These are phyloP conservation scores for Thymelicus lineola DNA, from an alignment of 2,888 invertebrate genomes.

Conservation along the genomic window DNA sequence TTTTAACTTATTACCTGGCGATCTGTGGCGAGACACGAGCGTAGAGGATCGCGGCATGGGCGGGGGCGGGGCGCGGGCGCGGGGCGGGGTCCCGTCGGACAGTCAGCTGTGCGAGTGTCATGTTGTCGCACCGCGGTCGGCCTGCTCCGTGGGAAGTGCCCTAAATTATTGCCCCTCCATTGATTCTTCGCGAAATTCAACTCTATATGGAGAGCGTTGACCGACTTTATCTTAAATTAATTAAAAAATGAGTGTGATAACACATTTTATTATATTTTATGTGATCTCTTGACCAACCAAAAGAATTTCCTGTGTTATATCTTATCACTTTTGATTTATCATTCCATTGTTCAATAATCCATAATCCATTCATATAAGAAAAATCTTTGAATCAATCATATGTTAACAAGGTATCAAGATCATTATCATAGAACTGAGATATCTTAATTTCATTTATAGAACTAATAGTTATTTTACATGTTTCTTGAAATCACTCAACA, in stretches of 20 bases:
- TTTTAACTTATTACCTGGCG: slow-evolving; percentile 53
- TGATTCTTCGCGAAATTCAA: slow-evolving; percentile 56
- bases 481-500: not conserved
- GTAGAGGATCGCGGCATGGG: slow-evolving; percentile 47
- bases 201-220: slow-evolving; percentile 46
- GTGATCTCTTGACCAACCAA: not conserved
- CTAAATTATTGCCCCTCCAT: slow-evolving; percentile 70
- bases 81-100: slow-evolving; percentile 65
- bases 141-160: slow-evolving; percentile 74
- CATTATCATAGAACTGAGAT: slow-evolving; percentile 3
- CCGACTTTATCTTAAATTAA: slow-evolving; percentile 41
- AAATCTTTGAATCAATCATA: slow-evolving; percentile 15
- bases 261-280: slow-evolving; percentile 2
- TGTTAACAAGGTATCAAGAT: slow-evolving; percentile 29
- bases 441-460: not conserved
- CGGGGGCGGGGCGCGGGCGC: slow-evolving; percentile 51
- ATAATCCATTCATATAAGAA: not conserved
- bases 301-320: slow-evolving; percentile 23
- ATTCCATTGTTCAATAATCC: slow-evolving; percentile 26
- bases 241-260: not conserved
- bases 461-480: not conserved
- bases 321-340: slow-evolving; percentile 34
- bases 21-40: slow-evolving; percentile 60
- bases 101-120: slow-evolving; percentile 83
- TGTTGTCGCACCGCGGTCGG: slow-evolving; percentile 58